Percentiles rank a stretch among this genome's conserved stretches.
phyloP scores from a whole-genome alignment of 2,888 invertebrate genomes.

The Lasius fuliginosus region DNA sequence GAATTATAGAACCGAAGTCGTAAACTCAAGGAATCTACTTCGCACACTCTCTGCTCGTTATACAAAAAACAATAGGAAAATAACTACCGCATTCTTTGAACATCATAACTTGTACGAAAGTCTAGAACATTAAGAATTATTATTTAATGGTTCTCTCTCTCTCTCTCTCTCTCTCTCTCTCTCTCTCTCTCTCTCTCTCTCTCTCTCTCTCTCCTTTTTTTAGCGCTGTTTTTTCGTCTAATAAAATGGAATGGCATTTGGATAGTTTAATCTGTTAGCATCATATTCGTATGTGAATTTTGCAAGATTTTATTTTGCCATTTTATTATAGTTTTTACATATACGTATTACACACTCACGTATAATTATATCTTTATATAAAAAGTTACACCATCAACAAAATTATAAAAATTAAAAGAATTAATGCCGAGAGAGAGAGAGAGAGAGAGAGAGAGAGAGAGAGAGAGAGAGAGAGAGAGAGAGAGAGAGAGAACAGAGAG shows the following conservation, averaged over 20 bases:
- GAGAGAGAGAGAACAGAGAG: too few species aligned
- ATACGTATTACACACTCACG: too few species aligned
- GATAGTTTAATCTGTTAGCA: background rate
- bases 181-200: too few species aligned
- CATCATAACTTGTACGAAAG: background rate
- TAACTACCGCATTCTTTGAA: slow-evolving; percentile 7
- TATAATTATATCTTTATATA: background rate
- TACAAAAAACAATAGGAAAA: background rate
- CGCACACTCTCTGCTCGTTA: background rate
- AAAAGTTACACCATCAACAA: background rate
- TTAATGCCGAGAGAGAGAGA: background rate
- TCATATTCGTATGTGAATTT: background rate
- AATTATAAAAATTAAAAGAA: background rate
- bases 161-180: too few species aligned
- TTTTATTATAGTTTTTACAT: background rate
- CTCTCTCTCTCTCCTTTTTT: too few species aligned
- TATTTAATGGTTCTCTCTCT: background rate
- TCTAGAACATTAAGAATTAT: background rate
- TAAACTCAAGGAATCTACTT: background rate
- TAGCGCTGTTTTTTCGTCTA: background rate
- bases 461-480: too few species aligned
- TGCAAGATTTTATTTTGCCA: background rate
- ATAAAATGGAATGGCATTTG: background rate
- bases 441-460: too few species aligned
- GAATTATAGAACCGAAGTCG: background rate